Conservation (phyloP, 2,888 invertebrate species). For the Erebia aethiops region DNA sequence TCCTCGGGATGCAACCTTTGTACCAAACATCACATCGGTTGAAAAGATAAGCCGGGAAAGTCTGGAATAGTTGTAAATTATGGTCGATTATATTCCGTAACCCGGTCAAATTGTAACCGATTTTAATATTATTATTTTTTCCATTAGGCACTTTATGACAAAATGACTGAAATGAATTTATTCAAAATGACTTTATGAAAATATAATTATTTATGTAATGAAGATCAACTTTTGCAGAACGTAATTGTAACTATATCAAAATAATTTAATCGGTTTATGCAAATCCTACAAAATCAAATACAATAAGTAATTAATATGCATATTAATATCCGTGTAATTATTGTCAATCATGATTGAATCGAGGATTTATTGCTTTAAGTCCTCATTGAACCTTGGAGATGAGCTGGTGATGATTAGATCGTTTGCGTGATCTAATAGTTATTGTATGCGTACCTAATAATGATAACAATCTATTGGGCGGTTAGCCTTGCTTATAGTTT, state of each 20-base stretch:
- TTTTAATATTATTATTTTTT: background rate
- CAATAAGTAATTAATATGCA: slow-evolving; percentile 39
- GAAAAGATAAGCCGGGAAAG: too few species aligned
- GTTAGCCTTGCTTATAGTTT: too few species aligned
- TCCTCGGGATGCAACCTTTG: too few species aligned
- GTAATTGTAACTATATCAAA: slow-evolving; percentile 27
- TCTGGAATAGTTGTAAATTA: too few species aligned
- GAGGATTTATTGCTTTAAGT: slow-evolving; percentile 35
- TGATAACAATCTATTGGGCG: background rate
- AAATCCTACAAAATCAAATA: slow-evolving; percentile 40
- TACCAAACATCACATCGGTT: too few species aligned
- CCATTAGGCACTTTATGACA: too few species aligned
- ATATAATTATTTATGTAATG: too few species aligned
- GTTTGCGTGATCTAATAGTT: background rate
- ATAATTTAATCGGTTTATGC: slow-evolving; percentile 44
- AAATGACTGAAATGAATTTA: too few species aligned
- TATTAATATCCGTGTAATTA: slow-evolving; percentile 42
- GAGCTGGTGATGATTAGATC: slow-evolving; percentile 2
- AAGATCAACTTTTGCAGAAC: background rate
- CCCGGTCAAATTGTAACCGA: too few species aligned
- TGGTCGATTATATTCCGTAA: too few species aligned
- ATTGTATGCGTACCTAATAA: background rate
- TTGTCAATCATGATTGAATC: slow-evolving; percentile 41
- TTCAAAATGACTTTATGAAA: too few species aligned
- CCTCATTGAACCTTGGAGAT: background rate